Evolutionary conservation across 2,888 invertebrate species (phyloP).

Genomic region (Drosophila niveifrons): DNA sequence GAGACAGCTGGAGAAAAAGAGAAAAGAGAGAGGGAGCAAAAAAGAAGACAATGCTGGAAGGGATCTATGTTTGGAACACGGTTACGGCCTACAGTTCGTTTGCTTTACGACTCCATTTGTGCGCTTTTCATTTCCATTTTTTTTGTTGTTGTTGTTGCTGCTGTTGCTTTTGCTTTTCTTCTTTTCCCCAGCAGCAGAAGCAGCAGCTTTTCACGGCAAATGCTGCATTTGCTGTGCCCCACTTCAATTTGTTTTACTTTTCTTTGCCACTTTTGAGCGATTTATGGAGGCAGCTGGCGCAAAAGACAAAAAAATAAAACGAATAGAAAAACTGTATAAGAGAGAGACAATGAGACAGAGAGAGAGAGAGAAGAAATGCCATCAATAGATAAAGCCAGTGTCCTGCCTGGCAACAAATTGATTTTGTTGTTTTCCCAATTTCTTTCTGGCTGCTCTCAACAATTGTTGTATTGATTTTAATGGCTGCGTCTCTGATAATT

Average conservation of each 20-base stretch:
- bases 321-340: neutral
- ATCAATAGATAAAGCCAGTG: slow-evolving; percentile 67
- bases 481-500: neutral
- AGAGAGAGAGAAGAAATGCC: slow-evolving; percentile 15
- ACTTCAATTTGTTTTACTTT: slow-evolving; percentile 78
- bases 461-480: slow-evolving; percentile 28
- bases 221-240: slow-evolving; percentile 44
- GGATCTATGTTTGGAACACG: slow-evolving; percentile 15
- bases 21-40: neutral
- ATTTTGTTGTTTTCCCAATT: slow-evolving; percentile 42
- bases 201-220: slow-evolving; percentile 50
- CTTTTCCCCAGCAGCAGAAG: slow-evolving; percentile 17
- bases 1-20: neutral
- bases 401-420: slow-evolving; percentile 59
- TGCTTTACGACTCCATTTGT: slow-evolving; percentile 79
- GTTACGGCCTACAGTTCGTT: slow-evolving; percentile 57
- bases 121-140: slow-evolving; percentile 72
- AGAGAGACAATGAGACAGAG: neutral
- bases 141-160: neutral
- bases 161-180: neutral
- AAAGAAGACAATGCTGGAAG: neutral
- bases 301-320: slow-evolving; percentile 9
- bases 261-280: slow-evolving; percentile 76
- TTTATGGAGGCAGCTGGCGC: slow-evolving; percentile 66
- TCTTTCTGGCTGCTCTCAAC: neutral